Evolutionary conservation across 1,140 invertebrate species (phyloP), one percentile per base, ranked within the genome.

Genomic region (Drosophila ogumai): DNA sequence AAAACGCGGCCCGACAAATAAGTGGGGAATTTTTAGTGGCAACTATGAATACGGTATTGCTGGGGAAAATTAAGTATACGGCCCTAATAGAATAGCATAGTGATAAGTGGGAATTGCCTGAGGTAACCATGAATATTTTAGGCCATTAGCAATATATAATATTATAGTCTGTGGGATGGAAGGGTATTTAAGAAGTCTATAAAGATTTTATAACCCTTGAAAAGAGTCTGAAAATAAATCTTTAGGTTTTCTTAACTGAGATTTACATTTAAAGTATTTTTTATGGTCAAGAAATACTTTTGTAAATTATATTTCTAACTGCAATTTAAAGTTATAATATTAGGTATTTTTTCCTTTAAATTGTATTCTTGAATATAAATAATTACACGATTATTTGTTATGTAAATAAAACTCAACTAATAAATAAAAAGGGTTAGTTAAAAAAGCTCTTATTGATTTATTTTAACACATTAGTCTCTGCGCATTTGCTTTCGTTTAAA

Each of bases 21-120:
- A 31, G 22, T 32, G 61, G 31, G 22, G 46, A 19, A 36, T 67
- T 69, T 69, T 54, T 69, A 67, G 38, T 52, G 36, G 36, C 36
- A 50, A 59, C 43, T 71, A 72, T 72, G 69, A 72, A 72, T 72
- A 65, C 12, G 28, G 34, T 46, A 72, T 49, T 56, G 28, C 36
- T 25, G 3, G 0, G 2, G 32, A 36, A 46, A n/a, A 28, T 36
- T 36, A 17, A n/a, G 28, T 10, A n/a, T 25, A 57, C 8, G 22
- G 25, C 12, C 38, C 4, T 19, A 15, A 34, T 57, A 22, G 40
- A 13, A 17, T 34, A 32, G 15, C 9, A 25, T 19, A 32, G 60
- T 43, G n/a, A 66, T 50, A 43, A 67, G 38, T 52, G 19, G 59
- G 12, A 52, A 38, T 22, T 17, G 32, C 28, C 25, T 12, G 17